Conservation (phyloP, 2,888 invertebrate genomes). For the Trichopoda pennipes region DNA sequence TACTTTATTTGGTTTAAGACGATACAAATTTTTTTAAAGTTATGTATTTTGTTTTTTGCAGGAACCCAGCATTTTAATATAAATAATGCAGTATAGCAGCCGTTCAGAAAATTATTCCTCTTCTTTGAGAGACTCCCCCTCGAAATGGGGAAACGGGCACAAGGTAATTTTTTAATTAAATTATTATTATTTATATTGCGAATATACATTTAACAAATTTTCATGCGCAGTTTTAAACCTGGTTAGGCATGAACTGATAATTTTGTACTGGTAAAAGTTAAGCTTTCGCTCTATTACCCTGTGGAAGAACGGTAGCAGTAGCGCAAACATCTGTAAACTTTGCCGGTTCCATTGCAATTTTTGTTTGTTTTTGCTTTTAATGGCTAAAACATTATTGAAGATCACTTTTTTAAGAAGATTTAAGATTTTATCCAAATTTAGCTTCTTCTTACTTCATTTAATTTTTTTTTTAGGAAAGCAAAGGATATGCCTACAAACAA, state of each 20-base stretch:
- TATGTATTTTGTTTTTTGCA: constrained; percentile 60
- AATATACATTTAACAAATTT: no score
- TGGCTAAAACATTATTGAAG: no score
- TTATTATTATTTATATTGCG: background rate
- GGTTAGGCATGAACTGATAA: no score
- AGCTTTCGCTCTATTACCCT: no score
- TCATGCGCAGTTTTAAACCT: no score
- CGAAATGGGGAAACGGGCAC: constrained; percentile 75
- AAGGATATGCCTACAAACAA: constrained; percentile 78
- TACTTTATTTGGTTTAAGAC: constrained; percentile 54
- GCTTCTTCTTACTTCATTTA: background rate
- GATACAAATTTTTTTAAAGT: constrained; percentile 5
- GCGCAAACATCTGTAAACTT: no score
- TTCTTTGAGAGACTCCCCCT: constrained; percentile 74
- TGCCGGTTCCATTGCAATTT: no score
- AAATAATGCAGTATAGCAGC: constrained; percentile 77
- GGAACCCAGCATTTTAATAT: constrained; percentile 69
- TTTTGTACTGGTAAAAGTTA: no score
- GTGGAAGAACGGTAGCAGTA: no score
- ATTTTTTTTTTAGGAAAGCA: constrained; percentile 74
- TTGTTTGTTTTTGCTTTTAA: no score
- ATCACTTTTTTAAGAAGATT: no score
- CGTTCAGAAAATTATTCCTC: constrained; percentile 78
- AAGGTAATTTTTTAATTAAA: constrained; percentile 71
- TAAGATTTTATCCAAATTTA: no score